These are phyloP conservation scores for Phoxinus dragarum DNA, from an alignment of 2,797 vertebrate genomes.

Conservation along the genomic window DNA sequence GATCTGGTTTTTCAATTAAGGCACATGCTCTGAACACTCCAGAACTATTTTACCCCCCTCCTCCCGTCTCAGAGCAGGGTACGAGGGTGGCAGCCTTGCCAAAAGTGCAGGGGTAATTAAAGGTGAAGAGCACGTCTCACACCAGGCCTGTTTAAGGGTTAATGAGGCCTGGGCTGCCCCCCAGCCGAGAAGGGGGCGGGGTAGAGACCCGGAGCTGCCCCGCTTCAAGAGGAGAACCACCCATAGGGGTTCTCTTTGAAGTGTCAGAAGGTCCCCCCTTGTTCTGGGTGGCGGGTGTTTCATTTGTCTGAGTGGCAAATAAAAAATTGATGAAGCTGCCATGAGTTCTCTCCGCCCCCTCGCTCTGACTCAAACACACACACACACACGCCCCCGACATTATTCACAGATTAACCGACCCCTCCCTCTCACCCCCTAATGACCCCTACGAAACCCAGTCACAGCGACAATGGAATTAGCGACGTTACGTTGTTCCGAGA, in stretches of 20 bases:
- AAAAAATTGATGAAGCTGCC: conserved; percentile 99
- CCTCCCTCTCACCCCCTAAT: conserved; percentile 92
- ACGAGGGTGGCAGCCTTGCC: conserved; percentile 45
- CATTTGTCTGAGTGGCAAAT: conserved; percentile 99
- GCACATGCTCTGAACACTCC: conserved; percentile 83
- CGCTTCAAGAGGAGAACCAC: conserved; percentile 97
- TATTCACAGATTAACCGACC: conserved; percentile 92
- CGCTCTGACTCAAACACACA: conserved; percentile 23
- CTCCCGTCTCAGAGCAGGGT: conserved; percentile 16
- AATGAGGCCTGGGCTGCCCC: conserved; percentile 99
- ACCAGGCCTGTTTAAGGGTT: conserved; percentile 99
- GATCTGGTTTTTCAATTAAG: conserved; percentile 95
- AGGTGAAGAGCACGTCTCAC: conserved; percentile 89
- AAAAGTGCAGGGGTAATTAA: conserved; percentile 90
- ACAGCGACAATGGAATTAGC: conserved; percentile 78
- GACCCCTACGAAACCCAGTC: conserved; percentile 83
- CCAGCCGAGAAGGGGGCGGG: conserved; percentile 60
- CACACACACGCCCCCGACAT: conserved; percentile 79
- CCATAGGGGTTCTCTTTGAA: conserved; percentile 99
- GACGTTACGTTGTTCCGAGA: neutral
- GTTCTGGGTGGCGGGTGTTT: conserved; percentile 99
- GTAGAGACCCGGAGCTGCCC: conserved; percentile 75
- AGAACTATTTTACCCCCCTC: conserved; percentile 69
- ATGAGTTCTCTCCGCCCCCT: conserved; percentile 75
- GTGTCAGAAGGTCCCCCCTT: conserved; percentile 99